phyloP scores from a whole-genome alignment of 2,797 vertebrate genomes.

The Poecilia wingei region DNA sequence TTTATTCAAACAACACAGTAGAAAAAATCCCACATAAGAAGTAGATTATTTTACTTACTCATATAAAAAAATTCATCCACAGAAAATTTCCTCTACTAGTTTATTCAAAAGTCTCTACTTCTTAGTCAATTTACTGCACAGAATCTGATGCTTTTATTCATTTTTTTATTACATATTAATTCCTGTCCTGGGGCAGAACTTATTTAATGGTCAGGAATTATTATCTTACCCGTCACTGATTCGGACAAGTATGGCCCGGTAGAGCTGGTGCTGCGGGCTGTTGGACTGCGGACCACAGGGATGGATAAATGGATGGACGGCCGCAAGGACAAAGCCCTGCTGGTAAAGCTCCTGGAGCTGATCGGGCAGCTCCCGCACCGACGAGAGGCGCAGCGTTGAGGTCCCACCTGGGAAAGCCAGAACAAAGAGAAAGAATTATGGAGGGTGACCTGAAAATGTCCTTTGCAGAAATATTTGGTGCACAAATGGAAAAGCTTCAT shows the following conservation, averaged over 20 bases:
- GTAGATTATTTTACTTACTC: not conserved
- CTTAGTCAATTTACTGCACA: not conserved
- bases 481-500: not conserved
- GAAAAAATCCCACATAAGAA: not conserved
- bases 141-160: not conserved
- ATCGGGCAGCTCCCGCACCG: constrained; percentile 89
- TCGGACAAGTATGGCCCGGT: constrained; percentile 93
- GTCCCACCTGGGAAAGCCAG: constrained; percentile 79
- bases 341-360: constrained; percentile 96
- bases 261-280: constrained; percentile 90
- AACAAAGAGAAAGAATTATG: not conserved
- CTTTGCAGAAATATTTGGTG: not conserved
- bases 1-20: not conserved
- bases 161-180: not conserved
- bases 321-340: constrained; percentile 90
- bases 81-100: not conserved
- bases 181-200: not conserved
- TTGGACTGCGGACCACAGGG: constrained; percentile 85
- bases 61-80: not conserved
- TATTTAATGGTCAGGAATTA: not conserved
- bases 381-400: constrained; percentile 90
- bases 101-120: not conserved
- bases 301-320: constrained; percentile 94
- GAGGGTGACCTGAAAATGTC: not conserved
- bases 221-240: constrained; percentile 88